Evolutionary conservation across 2,888 invertebrate genomes (phyloP), one percentile per base, ranked within the genome.

Genomic region (Eupithecia dodoneata): DNA sequence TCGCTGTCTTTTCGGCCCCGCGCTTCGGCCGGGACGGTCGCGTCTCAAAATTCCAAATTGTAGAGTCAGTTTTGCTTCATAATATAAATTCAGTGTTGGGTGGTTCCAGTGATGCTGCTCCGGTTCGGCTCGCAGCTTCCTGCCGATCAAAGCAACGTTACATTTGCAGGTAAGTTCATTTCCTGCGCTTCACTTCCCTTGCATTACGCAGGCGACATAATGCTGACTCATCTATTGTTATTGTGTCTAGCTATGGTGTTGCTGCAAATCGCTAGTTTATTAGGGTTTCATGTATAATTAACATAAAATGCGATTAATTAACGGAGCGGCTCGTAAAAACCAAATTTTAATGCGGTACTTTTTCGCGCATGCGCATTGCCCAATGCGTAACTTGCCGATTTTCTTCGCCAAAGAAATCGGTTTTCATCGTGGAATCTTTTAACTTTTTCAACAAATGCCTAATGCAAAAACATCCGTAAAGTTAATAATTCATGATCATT

Each of bases 11-110:
- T 70, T 70, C 70, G 13, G 47, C 70, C 12, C 47, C 47, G 70
- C 70, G 13, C 70, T 30, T 12, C 5, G 70, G 30, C 70, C 30
- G 70, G 13, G 47, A 4, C 47, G 30, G 70, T 70, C 70, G 69
- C 18, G 47, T 10, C 30, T 4, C 47, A 18, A 47, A 70, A 30
- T 45, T 45, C 69, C 5, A 15, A 18, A 9, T 10, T 65, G 3
- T 63, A 30, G 30, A 30, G 30, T 63, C 63, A 30, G 55, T 55
- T 52, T 15, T 15, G 52, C 15, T 52, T 52, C 5, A 15, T 52
- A 5, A 15, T 52, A 4, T 30, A 63, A 30, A 63, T 30, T 30
- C 30, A 30, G 65, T 65, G 65, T 41, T 41, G 41, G 6, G 65
- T 65, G 65, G 12, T 65, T 65, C 13, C 30, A 65, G 55, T 59